A percentile compares a stretch with the other conserved stretches of the same genome.
These are phyloP conservation scores for Solea senegalensis DNA, from an alignment of 2,113 vertebrate genomes.

Conservation along the genomic window DNA sequence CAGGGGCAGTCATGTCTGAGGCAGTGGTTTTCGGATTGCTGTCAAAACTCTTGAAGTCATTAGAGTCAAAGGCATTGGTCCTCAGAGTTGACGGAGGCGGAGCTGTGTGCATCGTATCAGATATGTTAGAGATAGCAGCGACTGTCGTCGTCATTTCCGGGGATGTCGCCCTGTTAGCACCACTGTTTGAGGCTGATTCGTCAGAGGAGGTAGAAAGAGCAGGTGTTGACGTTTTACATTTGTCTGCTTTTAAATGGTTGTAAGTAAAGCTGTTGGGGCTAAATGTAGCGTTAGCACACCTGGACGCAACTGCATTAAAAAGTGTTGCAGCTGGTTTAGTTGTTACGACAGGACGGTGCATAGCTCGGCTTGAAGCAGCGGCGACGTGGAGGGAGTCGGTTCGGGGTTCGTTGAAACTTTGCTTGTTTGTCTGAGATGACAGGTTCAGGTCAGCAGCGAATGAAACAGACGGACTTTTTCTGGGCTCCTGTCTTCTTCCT, in stretches of 20 bases:
- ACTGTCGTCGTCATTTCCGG: conserved; percentile 18
- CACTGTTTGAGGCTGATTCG: conserved; percentile 17
- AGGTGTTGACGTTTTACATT: neutral
- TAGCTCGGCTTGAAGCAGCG: conserved; percentile 6
- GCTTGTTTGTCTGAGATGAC: conserved; percentile 30
- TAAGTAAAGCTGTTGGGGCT: conserved; percentile 25
- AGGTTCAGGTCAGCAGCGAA: conserved; percentile 18
- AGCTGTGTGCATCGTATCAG: neutral
- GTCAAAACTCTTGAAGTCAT: conserved; percentile 19
- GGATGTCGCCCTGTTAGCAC: neutral
- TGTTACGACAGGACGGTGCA: conserved; percentile 8
- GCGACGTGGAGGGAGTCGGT: conserved; percentile 8
- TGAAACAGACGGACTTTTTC: conserved; percentile 36
- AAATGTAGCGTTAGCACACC: conserved; percentile 47
- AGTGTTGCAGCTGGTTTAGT: conserved; percentile 38
- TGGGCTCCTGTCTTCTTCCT: conserved; percentile 50
- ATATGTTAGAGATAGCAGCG: neutral
- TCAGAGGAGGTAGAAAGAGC: conserved; percentile 21
- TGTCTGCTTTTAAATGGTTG: conserved; percentile 16
- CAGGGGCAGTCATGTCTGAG: conserved; percentile 35
- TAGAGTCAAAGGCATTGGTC: conserved; percentile 10
- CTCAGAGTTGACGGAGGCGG: conserved; percentile 4
- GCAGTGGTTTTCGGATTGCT: conserved; percentile 42
- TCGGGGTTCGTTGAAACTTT: neutral
- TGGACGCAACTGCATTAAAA: conserved; percentile 55